A percentile compares a stretch with the other conserved stretches of the same genome.
These are phyloP conservation scores for Bellardia pandia DNA, from an alignment of 2,888 invertebrate genomes.

Conservation along the genomic window DNA sequence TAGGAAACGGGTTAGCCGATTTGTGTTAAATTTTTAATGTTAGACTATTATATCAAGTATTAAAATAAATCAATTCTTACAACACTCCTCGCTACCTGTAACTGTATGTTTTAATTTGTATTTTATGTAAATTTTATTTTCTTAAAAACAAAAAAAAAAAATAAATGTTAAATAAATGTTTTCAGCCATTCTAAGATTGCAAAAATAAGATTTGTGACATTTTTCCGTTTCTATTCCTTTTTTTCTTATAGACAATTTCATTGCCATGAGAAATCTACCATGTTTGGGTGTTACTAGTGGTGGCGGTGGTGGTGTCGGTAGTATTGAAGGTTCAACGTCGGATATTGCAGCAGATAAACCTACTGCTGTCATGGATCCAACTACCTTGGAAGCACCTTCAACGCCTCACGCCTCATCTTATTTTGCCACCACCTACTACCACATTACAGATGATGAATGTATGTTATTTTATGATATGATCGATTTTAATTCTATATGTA, in stretches of 20 bases:
- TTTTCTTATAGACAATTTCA: conserved; percentile 83
- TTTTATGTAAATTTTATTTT: conserved; percentile 28
- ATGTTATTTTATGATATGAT: conserved; percentile 76
- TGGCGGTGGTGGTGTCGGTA: conserved; percentile 75
- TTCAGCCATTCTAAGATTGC: conserved; percentile 39
- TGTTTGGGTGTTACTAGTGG: conserved; percentile 79
- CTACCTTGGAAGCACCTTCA: conserved; percentile 78
- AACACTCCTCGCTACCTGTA: no score
- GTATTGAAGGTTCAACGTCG: conserved; percentile 72
- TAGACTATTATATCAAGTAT: no score
- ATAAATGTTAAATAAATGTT: conserved; percentile 3
- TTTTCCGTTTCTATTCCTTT: conserved; percentile 72
- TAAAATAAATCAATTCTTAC: no score
- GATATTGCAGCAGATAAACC: conserved; percentile 74
- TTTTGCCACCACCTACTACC: conserved; percentile 83
- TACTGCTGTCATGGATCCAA: conserved; percentile 79
- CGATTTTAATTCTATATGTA: conserved; percentile 34
- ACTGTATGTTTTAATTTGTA: conserved; percentile 2
- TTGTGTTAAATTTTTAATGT: no score
- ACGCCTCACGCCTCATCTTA: conserved; percentile 81
- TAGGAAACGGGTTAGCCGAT: no score
- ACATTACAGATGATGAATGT: conserved; percentile 84
- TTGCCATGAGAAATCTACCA: conserved; percentile 83
- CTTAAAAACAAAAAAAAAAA: conserved; percentile 14
- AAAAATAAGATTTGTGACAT: conserved; percentile 58